These are phyloP conservation scores for Dendropsophus ebraccatus DNA, from an alignment of 2,113 vertebrate species.

Conservation along the genomic window DNA sequence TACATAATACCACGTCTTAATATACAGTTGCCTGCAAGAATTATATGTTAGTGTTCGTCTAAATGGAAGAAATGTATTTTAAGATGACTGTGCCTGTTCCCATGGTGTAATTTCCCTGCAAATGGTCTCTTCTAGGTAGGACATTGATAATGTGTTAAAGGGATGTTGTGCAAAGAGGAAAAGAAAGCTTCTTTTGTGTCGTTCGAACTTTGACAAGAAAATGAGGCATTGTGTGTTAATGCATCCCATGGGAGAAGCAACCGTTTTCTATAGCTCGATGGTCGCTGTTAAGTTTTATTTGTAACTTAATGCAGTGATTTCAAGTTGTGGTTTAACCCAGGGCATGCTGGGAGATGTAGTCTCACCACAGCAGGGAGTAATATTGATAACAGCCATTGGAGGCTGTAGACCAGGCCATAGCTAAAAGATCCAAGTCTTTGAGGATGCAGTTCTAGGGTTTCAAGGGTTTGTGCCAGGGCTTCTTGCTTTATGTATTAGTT, in stretches of 20 bases:
- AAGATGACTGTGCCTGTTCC: conserved; percentile 27
- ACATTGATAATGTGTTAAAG: conserved; percentile 29
- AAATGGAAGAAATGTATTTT: conserved; percentile 51
- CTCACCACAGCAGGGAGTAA: too few relatives aligned
- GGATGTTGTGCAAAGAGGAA: background rate
- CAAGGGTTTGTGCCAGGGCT: background rate
- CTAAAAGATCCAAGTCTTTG: background rate
- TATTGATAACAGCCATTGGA: too few relatives aligned
- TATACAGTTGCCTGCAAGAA: conserved; percentile 19
- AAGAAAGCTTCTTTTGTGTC: background rate
- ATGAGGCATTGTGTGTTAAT: background rate
- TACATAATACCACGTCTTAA: conserved; percentile 52
- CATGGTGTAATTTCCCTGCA: conserved; percentile 13
- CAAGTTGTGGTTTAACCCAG: background rate
- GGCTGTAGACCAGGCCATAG: too few relatives aligned
- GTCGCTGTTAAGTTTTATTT: background rate
- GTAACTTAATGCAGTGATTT: background rate
- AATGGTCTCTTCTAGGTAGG: conserved; percentile 25
- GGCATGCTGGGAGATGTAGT: too few relatives aligned
- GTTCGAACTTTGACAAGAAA: background rate
- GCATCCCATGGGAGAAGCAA: background rate
- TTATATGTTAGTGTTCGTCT: conserved; percentile 37
- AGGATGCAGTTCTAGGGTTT: background rate
- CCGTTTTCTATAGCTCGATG: background rate
- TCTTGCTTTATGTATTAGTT: too few relatives aligned